These are phyloP conservation scores for Platyscapa corneri DNA, from an alignment of 1,140 invertebrate genomes.

Conservation along the genomic window DNA sequence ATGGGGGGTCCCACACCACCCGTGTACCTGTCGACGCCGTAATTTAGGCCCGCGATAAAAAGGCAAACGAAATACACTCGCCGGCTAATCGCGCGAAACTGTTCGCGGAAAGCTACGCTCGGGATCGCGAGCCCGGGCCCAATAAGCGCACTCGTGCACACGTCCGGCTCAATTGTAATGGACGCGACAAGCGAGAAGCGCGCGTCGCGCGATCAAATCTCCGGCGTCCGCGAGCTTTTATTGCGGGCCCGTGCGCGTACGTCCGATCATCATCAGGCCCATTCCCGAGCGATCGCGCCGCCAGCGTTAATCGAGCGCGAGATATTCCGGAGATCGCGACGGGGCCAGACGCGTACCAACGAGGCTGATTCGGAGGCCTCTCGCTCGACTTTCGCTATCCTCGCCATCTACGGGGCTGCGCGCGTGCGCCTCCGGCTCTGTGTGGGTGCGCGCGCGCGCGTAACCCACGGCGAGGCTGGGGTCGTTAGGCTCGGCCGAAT, in stretches of 20 bases:
- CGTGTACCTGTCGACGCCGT: conserved; percentile 49
- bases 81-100: conserved; percentile 18
- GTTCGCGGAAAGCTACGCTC: background rate
- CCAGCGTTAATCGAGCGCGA: background rate
- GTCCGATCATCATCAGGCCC: background rate
- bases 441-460: no score
- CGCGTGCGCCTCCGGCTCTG: no score
- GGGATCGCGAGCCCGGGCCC: no score
- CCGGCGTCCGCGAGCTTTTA: background rate
- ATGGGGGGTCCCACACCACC: conserved; percentile 49
- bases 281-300: background rate
- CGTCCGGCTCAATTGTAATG: background rate
- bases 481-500: background rate
- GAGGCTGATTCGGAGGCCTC: background rate
- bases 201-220: background rate
- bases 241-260: background rate
- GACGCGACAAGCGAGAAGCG: no score
- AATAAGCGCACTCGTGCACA: no score
- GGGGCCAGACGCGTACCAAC: background rate
- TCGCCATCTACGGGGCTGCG: no score
- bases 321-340: background rate
- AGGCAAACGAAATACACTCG: background rate
- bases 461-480: no score
- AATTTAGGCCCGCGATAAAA: conserved; percentile 20
- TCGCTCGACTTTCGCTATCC: background rate